phyloP scores from a whole-genome alignment of 2,888 invertebrate species.

The Athalia rosae region DNA sequence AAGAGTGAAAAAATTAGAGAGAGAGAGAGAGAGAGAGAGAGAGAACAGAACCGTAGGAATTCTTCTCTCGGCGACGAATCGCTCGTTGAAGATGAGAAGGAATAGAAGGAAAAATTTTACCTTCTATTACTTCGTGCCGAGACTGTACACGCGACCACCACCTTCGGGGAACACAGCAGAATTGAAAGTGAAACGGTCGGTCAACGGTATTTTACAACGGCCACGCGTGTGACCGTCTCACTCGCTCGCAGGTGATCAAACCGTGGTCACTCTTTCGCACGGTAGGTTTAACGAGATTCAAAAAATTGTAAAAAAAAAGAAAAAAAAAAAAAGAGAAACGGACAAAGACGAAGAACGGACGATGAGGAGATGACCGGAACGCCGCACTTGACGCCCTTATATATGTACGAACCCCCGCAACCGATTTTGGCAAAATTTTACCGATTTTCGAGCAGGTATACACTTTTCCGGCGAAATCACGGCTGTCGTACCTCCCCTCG shows the following conservation, averaged over 20 bases:
- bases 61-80: background rate
- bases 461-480: no score
- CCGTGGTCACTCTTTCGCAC: constrained; percentile 9
- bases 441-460: no score
- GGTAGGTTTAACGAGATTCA: background rate
- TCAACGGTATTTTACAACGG: constrained; percentile 41
- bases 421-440: no score
- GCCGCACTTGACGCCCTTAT: no score
- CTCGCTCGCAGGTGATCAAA: background rate
- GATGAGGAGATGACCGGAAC: no score
- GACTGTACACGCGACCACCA: constrained; percentile 36
- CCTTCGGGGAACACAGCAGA: background rate
- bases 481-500: no score
- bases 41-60: no score
- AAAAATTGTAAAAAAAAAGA: background rate
- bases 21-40: no score
- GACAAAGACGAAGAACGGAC: background rate
- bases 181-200: constrained; percentile 41
- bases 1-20: constrained; percentile 1
- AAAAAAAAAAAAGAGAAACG: background rate
- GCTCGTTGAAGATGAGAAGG: background rate
- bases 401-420: no score
- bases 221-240: constrained; percentile 19
- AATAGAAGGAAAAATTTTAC: background rate
- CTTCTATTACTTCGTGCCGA: background rate